Evolutionary conservation across 2,797 vertebrate species (phyloP), one percentile per base, ranked within the genome.

Genomic region (Notolepis coatsorum): DNA sequence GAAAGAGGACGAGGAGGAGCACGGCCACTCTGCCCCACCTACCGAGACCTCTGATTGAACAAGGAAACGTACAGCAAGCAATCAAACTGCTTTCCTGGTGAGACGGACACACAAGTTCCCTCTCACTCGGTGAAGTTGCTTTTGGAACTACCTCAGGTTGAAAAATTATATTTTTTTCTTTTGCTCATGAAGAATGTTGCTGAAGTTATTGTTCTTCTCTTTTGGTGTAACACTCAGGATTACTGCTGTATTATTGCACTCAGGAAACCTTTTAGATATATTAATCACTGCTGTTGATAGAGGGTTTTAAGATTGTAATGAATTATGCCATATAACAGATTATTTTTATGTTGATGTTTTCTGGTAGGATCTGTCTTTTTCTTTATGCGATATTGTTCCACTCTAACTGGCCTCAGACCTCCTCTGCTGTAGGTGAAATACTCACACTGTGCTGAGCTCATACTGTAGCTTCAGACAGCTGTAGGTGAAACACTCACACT

Each of bases 1-100:
- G 68, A 93, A 87, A 79, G 94, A 88, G 71, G 94, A 96, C 53
- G 90, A 93, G 47, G 94, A 94, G 64, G 93, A 94, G 86, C 92
- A 93, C 75, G 78, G 91, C 81, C 84, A 45, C 35, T 56, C 85
- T 0, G 81, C 82, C 28, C 84, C 90, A n/a, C 92, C 91, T 49
- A 86, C 93, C 0, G 93, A 96, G 47, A 72, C 74, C 61, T 82
- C 88, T 18, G 89, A 91, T 57, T 86, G 84, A 86, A 42, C 15
- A 17, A 68, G 84, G 67, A 77, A 54, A 65, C 10, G 30, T 74
- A 61, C 62, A 58, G 62, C 43, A 35, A 50, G 68, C 89, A 94
- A 91, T 88, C 84, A 88, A 70, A 89, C 41, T 76, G 87, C 81
- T 89, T 81, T 60, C 79, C 71, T 63, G 61, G 72, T 73, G 61